Evolutionary conservation across 2,797 vertebrate species (phyloP), one percentile per base, ranked within the genome.

Genomic region (Rhincodon typus): DNA sequence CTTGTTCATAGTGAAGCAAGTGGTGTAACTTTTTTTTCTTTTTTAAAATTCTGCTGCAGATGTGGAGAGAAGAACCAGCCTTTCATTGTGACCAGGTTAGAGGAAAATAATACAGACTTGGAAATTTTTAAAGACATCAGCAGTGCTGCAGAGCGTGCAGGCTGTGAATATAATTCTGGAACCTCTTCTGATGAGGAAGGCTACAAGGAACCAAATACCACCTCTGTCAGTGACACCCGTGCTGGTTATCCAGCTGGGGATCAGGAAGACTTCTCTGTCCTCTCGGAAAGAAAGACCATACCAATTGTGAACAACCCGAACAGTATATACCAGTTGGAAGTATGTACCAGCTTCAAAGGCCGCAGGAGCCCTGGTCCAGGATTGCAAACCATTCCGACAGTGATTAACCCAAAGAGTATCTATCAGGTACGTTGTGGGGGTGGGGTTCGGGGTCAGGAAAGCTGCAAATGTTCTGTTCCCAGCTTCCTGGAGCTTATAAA

Each of bases 361-460:
- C 98, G 99, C 94, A 98, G 99, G 88, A 97, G 77, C 79, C 50
- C 77, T 95, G 94, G 17, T 96, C 96, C 82, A 0, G 98, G 98
- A 96, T 98, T 98, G 0, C 98, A 97, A 96, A 97, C 97, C 95
- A 99, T 99, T 96, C 99, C 99, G 0, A 99, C 98, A 0, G 98
- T 99, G 96, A 98, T 97, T 97, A 99, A 99, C 96, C 99, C 99
- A 7, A 99, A 99, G 97, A 99, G 99, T 0, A 97, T 99, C 95
- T 99, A 99, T 96, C 98, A 99, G 98, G 99, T 99, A 96, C 15
- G 12, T 23, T 23, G 67, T 69, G 67, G 67, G 67, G 67, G 67
- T 4, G 69, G 69, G 21, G 69, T 69, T 50, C 46, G 3, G 46
- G 50, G 2, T n/a, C 8, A 12, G 6, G 8, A 62, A 62, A 62